phyloP scores from a whole-genome alignment of 92 coral and sea anemone genomes.

The Scolanthus callimorphus region DNA sequence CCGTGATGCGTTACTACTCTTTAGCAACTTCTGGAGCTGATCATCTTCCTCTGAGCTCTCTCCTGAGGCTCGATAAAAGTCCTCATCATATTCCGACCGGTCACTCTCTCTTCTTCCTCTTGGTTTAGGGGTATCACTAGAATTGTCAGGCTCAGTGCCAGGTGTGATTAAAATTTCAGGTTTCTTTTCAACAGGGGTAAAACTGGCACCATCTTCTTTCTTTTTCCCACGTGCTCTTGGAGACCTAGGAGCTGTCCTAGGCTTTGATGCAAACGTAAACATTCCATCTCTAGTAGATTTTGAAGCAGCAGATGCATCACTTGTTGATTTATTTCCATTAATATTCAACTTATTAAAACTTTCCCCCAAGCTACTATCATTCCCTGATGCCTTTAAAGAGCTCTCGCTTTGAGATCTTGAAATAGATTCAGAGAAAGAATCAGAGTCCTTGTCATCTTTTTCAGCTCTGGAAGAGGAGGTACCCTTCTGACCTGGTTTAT shows the following conservation, averaged over 20 bases:
- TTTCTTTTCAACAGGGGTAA: constrained; percentile 51
- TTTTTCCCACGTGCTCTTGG: constrained; percentile 68
- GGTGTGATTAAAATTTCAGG: constrained; percentile 53
- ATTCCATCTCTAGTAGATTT: constrained; percentile 42
- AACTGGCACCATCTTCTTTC: constrained; percentile 26
- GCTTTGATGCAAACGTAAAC: constrained; percentile 91
- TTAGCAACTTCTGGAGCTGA: constrained; percentile 68
- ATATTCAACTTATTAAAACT: constrained; percentile 47
- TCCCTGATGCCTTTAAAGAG: constrained; percentile 77
- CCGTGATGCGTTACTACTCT: constrained; percentile 76
- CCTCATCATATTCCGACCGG: constrained; percentile 75
- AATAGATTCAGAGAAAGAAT: constrained; percentile 50
- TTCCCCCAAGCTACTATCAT: constrained; percentile 63
- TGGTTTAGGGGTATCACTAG: neutral
- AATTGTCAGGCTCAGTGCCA: constrained; percentile 36
- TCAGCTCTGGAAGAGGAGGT: constrained; percentile 23
- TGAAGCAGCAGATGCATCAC: constrained; percentile 16
- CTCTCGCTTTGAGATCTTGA: constrained; percentile 86
- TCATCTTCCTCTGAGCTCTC: constrained; percentile 81
- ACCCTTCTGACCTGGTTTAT: constrained; percentile 34
- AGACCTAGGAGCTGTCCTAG: constrained; percentile 93
- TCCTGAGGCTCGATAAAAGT: constrained; percentile 78
- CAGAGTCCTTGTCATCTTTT: constrained; percentile 49
- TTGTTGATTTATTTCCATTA: constrained; percentile 5
- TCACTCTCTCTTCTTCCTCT: constrained; percentile 58